Evolutionary conservation across 2,113 vertebrate species (phyloP).

Genomic region (Platanista minor): DNA sequence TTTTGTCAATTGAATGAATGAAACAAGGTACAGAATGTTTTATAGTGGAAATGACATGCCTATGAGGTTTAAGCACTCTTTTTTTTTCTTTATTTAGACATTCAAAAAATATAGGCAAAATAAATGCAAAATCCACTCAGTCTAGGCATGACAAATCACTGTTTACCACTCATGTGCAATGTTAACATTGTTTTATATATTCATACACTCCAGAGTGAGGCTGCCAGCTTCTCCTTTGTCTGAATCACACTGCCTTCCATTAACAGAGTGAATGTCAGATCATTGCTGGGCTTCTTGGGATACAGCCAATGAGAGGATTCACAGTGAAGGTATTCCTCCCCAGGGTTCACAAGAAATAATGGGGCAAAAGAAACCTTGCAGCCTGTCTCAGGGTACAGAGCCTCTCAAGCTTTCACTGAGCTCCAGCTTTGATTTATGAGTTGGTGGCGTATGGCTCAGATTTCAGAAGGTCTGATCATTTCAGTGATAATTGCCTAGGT

Average conservation of each 20-base stretch:
- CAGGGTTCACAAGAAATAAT: slow-evolving; percentile 34
- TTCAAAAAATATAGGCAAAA: slow-evolving; percentile 52
- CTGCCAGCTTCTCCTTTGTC: slow-evolving; percentile 63
- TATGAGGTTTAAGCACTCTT: neutral
- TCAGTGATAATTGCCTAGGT: slow-evolving; percentile 82
- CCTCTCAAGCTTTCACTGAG: slow-evolving; percentile 29
- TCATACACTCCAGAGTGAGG: slow-evolving; percentile 46
- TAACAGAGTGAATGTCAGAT: slow-evolving; percentile 61
- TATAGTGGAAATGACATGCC: neutral
- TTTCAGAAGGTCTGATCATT: slow-evolving; percentile 83
- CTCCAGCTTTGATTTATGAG: slow-evolving; percentile 70
- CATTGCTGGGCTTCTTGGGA: slow-evolving; percentile 56
- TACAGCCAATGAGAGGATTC: slow-evolving; percentile 55
- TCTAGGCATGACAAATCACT: slow-evolving; percentile 63
- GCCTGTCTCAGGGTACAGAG: neutral
- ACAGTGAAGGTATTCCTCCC: slow-evolving; percentile 44
- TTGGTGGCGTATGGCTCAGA: slow-evolving; percentile 64
- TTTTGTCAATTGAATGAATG: neutral
- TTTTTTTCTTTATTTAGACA: slow-evolving; percentile 12
- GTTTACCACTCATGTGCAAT: slow-evolving; percentile 59
- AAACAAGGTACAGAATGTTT: neutral
- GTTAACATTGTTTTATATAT: slow-evolving; percentile 74
- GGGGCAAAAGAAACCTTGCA: neutral
- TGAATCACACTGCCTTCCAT: slow-evolving; percentile 74
- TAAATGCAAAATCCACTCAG: slow-evolving; percentile 44